phyloP scores from a whole-genome alignment of 2,113 vertebrate genomes.

The Malaclemys terrapin region DNA sequence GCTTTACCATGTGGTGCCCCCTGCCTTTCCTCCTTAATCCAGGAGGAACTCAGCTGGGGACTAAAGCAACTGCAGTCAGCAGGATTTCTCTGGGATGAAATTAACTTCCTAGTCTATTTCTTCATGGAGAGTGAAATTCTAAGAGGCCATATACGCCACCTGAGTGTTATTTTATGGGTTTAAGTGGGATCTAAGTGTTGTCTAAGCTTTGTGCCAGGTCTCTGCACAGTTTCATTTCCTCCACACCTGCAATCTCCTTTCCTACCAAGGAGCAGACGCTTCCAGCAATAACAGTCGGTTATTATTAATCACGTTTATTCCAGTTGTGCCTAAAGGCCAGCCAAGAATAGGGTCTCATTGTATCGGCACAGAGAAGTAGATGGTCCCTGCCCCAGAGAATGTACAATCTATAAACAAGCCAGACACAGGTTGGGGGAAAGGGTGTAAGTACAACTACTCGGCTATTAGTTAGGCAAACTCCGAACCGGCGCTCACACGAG shows the following conservation, averaged over 20 bases:
- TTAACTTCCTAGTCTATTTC: not conserved
- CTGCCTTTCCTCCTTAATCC: not conserved
- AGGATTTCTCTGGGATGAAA: not conserved
- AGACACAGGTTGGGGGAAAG: not conserved
- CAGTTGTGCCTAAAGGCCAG: not conserved
- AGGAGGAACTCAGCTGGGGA: not conserved
- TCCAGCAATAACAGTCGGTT: not conserved
- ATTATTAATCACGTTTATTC: not conserved
- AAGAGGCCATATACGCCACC: not conserved
- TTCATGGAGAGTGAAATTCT: not conserved
- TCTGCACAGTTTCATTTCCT: not conserved
- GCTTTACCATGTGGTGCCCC: not conserved
- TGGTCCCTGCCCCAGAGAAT: not conserved
- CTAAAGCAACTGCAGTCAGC: not conserved
- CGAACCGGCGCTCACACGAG: not conserved
- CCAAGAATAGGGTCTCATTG: not conserved
- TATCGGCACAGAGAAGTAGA: not conserved
- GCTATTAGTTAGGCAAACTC: not conserved
- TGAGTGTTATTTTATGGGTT: not conserved
- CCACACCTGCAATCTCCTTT: not conserved
- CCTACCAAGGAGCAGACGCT: not conserved
- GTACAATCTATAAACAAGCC: not conserved
- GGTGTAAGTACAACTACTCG: not conserved
- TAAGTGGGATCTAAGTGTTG: not conserved
- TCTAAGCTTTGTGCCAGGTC: not conserved